Evolutionary conservation across 2,888 invertebrate genomes (phyloP), one percentile per base, ranked within the genome.

Genomic region (Ceramica pisi): DNA sequence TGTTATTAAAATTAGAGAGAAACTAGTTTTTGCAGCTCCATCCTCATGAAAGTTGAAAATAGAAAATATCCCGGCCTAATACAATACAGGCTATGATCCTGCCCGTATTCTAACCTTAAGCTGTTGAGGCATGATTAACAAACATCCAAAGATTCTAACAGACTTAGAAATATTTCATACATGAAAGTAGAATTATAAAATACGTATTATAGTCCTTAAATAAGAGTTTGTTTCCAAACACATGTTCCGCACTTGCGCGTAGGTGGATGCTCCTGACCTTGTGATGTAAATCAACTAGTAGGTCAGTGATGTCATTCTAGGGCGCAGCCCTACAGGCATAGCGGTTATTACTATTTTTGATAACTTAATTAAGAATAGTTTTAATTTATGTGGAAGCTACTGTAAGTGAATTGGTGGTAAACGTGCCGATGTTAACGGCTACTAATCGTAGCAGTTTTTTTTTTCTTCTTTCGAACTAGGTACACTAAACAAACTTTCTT

Each of bases 221-320:
- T 48, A 38, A 12, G 35, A 35, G n/a, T 48, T 48, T 48, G 19
- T 19, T 48, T 48, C 16, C 16, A 48, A 48, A n/a, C n/a, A 48
- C 48, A n/a, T n/a, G 48, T 4, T n/a, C 9, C 16, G 14, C 31
- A 31, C 31, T 31, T 5, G 31, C 31, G 31, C 31, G 31, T 31
- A 31, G 31, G 6, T 31, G 23, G 21, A 16, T 14, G 41, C 14
- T 19, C 56, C 31, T 35, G 57, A 5, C 21, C 41, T 44, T 9
- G 16, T 41, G 31, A 68, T 67, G 14, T 31, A 12, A 31, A 67
- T 51, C 68, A 44, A 14, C 23, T n/a, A 53, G 5, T 46, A 68
- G 21, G n/a, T 12, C 53, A 53, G 16, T 55, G 44, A n/a, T 23
- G 23, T 23, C 23, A 69, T n/a, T 69, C n/a, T 44, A 44, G 44